Evolutionary conservation across 2,888 invertebrate genomes (phyloP).

Genomic region (Nasonia oneida): DNA sequence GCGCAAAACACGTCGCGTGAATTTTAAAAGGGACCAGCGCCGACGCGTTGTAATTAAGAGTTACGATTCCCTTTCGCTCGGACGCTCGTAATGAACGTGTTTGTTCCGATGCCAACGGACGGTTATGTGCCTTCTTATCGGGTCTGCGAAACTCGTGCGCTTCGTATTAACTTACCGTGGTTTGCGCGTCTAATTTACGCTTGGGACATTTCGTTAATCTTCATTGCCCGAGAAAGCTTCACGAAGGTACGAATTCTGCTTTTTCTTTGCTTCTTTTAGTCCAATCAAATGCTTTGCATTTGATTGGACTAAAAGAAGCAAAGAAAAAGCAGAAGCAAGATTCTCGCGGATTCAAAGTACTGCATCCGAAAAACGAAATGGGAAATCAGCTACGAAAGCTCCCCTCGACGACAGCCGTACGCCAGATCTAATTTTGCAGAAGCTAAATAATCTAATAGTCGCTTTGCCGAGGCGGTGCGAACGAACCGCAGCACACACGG

Average conservation of each 20-base stretch:
- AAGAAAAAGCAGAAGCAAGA: too few species aligned
- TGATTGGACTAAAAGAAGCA: too few species aligned
- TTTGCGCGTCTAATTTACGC: too few species aligned
- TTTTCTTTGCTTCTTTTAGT: too few species aligned
- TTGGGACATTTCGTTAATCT: too few species aligned
- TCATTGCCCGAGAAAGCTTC: too few species aligned
- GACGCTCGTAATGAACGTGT: conserved; percentile 32
- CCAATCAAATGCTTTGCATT: too few species aligned
- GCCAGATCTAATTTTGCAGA: conserved; percentile 40
- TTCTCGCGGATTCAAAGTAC: too few species aligned
- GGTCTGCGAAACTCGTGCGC: too few species aligned
- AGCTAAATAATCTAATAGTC: conserved; percentile 41
- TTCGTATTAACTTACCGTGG: too few species aligned
- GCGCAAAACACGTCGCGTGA: conserved; percentile 47
- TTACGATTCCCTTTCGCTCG: conserved; percentile 34
- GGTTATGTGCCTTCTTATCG: not conserved
- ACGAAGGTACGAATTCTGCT: too few species aligned
- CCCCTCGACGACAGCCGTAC: conserved; percentile 3
- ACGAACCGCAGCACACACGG: not conserved
- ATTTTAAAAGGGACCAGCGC: conserved; percentile 38
- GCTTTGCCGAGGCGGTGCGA: not conserved
- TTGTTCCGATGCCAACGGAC: not conserved
- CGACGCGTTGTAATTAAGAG: conserved; percentile 26
- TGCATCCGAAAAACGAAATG: not conserved
- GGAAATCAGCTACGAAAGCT: not conserved